Evolutionary conservation across 2,113 vertebrate species (phyloP).

Genomic region (Strix aluco): DNA sequence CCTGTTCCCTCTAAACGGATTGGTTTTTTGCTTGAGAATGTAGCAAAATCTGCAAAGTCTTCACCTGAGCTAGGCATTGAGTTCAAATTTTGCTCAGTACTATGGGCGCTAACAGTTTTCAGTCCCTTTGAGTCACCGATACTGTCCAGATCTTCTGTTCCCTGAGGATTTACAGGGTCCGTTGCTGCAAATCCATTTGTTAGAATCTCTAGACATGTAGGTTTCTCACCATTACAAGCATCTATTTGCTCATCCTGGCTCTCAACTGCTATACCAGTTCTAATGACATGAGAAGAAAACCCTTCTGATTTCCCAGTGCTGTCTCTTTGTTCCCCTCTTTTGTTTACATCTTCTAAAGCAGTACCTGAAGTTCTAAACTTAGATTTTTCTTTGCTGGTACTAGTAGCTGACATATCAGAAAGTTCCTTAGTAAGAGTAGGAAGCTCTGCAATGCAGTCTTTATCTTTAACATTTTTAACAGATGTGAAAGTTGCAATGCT

Average conservation of each 20-base stretch:
- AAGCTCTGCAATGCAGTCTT: conserved; percentile 68
- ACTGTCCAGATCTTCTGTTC: conserved; percentile 74
- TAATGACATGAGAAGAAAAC: conserved; percentile 30
- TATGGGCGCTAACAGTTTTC: conserved; percentile 48
- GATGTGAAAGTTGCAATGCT: conserved; percentile 78
- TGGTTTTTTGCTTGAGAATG: conserved; percentile 77
- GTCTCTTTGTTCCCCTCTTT: conserved; percentile 67
- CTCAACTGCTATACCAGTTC: conserved; percentile 63
- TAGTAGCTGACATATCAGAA: conserved; percentile 73
- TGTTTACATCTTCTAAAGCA: conserved; percentile 67
- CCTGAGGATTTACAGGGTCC: conserved; percentile 80
- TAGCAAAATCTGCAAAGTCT: conserved; percentile 89
- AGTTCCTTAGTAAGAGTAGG: conserved; percentile 69
- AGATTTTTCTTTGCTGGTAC: conserved; percentile 73
- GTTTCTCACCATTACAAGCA: conserved; percentile 81
- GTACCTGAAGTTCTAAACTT: conserved; percentile 69
- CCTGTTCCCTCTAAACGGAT: conserved; percentile 61
- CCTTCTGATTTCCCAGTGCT: conserved; percentile 46
- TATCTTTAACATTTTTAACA: conserved; percentile 73
- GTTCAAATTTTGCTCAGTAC: conserved; percentile 70
- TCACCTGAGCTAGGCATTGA: conserved; percentile 71
- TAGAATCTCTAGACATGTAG: conserved; percentile 78
- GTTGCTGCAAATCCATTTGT: conserved; percentile 87
- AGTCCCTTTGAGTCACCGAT: conserved; percentile 66
- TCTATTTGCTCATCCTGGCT: conserved; percentile 60